phyloP scores from a whole-genome alignment of 2,797 vertebrate genomes.

The Bovichtus variegatus region DNA sequence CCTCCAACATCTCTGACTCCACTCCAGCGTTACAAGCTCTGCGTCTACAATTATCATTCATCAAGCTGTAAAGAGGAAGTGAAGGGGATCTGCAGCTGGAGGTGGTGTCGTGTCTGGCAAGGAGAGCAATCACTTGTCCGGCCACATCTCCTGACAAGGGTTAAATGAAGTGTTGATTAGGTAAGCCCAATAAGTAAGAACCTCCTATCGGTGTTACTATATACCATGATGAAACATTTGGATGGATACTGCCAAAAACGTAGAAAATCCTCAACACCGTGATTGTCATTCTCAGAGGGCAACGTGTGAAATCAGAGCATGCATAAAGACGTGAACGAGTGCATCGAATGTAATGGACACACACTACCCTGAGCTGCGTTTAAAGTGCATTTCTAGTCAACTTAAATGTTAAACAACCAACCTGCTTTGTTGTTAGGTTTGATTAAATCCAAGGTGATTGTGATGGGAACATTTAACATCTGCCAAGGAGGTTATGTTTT shows the following conservation, averaged over 20 bases:
- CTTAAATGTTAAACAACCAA: not conserved
- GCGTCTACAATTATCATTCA: conserved; percentile 68
- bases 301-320: too few species aligned
- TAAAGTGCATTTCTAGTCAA: not conserved
- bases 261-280: not conserved
- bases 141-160: conserved; percentile 53
- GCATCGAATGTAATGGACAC: not conserved
- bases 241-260: not conserved
- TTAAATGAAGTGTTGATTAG: conserved; percentile 63
- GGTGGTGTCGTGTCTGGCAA: conserved; percentile 53
- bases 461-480: not conserved
- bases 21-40: conserved; percentile 42
- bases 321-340: not conserved
- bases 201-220: not conserved
- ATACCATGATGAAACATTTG: not conserved
- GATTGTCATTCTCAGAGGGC: not conserved
- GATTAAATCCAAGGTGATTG: not conserved
- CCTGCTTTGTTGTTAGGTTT: not conserved
- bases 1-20: conserved; percentile 37
- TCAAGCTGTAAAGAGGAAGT: conserved; percentile 70
- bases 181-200: conserved; percentile 32
- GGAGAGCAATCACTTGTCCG: conserved; percentile 49
- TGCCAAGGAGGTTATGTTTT: too few species aligned
- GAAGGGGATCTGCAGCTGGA: conserved; percentile 41
- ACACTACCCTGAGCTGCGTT: too few species aligned